Percentiles rank a stretch among this genome's conserved stretches.
Evolutionary conservation across 2,113 vertebrate genomes (phyloP).

Genomic region (Eira barbara): DNA sequence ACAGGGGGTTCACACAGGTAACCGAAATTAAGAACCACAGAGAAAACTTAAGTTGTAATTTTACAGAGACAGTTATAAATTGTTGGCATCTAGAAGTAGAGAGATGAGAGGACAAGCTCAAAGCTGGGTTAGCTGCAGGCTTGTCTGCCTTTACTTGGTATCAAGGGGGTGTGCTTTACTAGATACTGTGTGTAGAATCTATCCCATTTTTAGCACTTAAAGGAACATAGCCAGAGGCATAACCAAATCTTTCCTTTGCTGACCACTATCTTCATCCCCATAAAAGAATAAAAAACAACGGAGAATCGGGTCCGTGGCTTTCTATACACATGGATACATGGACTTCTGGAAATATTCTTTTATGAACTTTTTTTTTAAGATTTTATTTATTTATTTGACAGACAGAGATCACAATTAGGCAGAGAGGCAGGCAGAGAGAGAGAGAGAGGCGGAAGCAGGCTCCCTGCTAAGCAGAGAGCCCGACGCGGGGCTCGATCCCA

Average conservation of each 20-base stretch:
- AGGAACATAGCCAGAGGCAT: neutral
- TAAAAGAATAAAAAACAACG: neutral
- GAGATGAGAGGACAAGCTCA: rapidly evolving
- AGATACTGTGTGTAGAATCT: neutral
- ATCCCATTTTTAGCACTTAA: neutral
- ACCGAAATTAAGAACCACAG: neutral
- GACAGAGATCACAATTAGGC: too few relatives aligned
- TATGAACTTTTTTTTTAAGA: too few relatives aligned
- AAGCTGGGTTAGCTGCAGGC: neutral
- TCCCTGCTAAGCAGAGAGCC: too few relatives aligned
- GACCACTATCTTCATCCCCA: neutral
- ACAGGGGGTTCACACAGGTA: neutral
- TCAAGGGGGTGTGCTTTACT: neutral
- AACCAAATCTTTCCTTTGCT: neutral
- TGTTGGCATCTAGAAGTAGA: neutral
- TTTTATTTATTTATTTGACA: too few relatives aligned
- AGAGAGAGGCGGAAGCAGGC: too few relatives aligned
- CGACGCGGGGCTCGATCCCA: too few relatives aligned
- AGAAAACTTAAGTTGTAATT: neutral
- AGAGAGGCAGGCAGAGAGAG: too few relatives aligned
- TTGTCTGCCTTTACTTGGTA: neutral
- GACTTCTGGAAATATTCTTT: neutral
- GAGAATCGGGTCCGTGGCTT: neutral
- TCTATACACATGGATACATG: neutral
- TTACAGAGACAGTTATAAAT: neutral